Evolutionary conservation across 2,113 vertebrate genomes (phyloP), one percentile per base, ranked within the genome.

Genomic region (Danionella cerebrum): DNA sequence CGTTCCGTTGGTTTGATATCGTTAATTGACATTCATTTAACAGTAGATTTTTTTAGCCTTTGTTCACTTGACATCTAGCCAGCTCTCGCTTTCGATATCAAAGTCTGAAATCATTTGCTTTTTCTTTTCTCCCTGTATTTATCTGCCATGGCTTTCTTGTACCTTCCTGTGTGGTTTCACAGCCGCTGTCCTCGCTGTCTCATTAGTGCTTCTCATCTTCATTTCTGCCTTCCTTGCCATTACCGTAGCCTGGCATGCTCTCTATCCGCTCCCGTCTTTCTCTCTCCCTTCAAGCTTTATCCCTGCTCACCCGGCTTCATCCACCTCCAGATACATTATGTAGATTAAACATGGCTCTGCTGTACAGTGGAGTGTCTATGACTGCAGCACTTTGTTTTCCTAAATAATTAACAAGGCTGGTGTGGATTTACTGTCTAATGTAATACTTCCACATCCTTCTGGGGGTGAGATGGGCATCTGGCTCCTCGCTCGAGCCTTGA

Each of bases 391-490:
- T 83, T 84, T 84, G 78, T 79, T 80, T 84, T 71, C 67, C 70
- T 84, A 76, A 84, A 84, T 84, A 84, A 84, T 84, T 82, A 82
- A 84, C 80, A 76, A 80, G 80, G 42, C 65, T 42, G 31, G 69
- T 76, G 78, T 79, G 78, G 76, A 81, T 81, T 81, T 81, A 81
- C 75, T 75, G 67, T 80, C 72, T 79, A 80, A 80, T 74, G 80
- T 77, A 73, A 79, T 79, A 79, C 75, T 77, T 78, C 69, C 71
- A 76, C 77, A 74, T 79, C 77, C 76, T 78, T 74, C 70, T 77
- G 57, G 52, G 73, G 75, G 54, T 65, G 48, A 69, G 72, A 74
- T 71, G 70, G 72, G 71, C 75, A 77, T 73, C 75, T 73, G 75
- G 71, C 75, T 73, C 36, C 33, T 71, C 18, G 55, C 72, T 51